Conservation (phyloP, 1,140 invertebrate species). For the Pogonomyrmex californicus region DNA sequence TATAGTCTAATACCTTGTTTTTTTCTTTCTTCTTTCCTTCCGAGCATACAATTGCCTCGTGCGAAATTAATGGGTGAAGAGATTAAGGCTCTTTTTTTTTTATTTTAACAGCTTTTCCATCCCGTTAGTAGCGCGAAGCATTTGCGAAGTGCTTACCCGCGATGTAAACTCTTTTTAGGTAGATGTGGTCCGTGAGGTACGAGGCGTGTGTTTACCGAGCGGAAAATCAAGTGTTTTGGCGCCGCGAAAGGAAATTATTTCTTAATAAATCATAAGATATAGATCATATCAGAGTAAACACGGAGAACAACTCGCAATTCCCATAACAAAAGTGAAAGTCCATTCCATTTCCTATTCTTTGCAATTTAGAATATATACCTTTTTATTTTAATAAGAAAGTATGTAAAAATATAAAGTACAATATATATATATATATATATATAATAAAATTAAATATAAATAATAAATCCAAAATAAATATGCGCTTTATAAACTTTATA, state of each 20-base stretch:
- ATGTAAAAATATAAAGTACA: not conserved
- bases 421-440: not conserved
- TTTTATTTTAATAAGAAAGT: not conserved
- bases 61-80: slow-evolving; percentile 21
- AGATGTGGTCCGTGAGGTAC: not conserved
- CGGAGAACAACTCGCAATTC: not conserved
- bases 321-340: not conserved
- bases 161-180: slow-evolving; percentile 44
- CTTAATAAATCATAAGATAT: slow-evolving; percentile 28
- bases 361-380: not conserved
- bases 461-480: not conserved
- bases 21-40: no score
- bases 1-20: not conserved
- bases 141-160: slow-evolving; percentile 12
- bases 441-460: not conserved
- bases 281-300: not conserved
- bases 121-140: not conserved
- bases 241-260: not conserved
- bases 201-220: slow-evolving; percentile 19
- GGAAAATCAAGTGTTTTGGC: slow-evolving; percentile 37
- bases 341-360: slow-evolving; percentile 6
- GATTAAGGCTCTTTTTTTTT: slow-evolving; percentile 35
- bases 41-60: not conserved
- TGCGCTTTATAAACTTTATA: not conserved
- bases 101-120: not conserved